phyloP scores from a whole-genome alignment of 1,140 invertebrate genomes.

The Mylabris phalerata region DNA sequence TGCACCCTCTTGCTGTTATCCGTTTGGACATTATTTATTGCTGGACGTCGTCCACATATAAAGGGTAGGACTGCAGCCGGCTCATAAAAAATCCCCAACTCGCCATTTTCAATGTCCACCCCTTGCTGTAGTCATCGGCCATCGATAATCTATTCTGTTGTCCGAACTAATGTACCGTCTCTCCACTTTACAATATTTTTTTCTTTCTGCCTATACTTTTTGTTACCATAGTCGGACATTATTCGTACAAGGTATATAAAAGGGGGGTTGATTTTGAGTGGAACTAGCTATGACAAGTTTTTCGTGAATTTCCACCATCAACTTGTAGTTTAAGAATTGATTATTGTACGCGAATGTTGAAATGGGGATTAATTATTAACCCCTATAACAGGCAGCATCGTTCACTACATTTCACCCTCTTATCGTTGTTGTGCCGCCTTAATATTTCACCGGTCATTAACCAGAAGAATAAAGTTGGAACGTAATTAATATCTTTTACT shows the following conservation, averaged over 20 bases:
- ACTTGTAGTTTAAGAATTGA: too few species aligned
- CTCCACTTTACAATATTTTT: slow-evolving; percentile 7
- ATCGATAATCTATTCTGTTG: slow-evolving; percentile 18
- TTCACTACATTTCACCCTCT: slow-evolving; percentile 11
- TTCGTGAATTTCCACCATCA: too few species aligned
- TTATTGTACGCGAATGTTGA: slow-evolving; percentile 4
- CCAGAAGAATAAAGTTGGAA: neutral
- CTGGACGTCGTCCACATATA: slow-evolving; percentile 21
- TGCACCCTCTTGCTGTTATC: neutral
- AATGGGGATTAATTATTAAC: slow-evolving; percentile 21
- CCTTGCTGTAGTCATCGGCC: slow-evolving; percentile 7
- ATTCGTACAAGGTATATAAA: too few species aligned
- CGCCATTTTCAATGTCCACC: slow-evolving; percentile 18
- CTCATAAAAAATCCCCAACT: slow-evolving; percentile 23
- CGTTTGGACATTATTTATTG: slow-evolving; percentile 21
- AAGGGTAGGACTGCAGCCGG: slow-evolving; percentile 14
- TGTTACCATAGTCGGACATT: too few species aligned
- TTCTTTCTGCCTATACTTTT: neutral
- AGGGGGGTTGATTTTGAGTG: too few species aligned
- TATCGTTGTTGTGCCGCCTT: neutral
- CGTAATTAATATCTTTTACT: too few species aligned
- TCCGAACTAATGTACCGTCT: slow-evolving; percentile 9
- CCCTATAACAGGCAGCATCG: slow-evolving; percentile 9
- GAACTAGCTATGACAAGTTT: too few species aligned
- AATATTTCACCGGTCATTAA: slow-evolving; percentile 13